These are phyloP conservation scores for Chiridota heheva DNA, from an alignment of 35 echinoderm and acorn worm species.

Conservation along the genomic window DNA sequence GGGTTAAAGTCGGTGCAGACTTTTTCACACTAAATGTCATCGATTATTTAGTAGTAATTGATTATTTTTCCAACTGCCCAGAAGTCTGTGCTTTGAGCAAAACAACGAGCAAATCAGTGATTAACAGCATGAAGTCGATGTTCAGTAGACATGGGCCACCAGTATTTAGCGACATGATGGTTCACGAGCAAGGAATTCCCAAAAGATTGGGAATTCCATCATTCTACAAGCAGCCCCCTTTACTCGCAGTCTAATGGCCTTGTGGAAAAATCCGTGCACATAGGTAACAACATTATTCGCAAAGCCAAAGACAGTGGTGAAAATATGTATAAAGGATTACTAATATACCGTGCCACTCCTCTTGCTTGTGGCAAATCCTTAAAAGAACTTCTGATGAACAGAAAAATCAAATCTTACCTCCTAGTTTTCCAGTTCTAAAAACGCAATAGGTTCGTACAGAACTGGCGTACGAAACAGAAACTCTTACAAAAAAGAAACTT, in stretches of 20 bases:
- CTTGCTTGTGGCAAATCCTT: conserved; percentile 34
- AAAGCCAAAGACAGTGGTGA: not conserved
- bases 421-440: not conserved
- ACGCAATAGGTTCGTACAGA: not conserved
- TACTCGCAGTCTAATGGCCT: conserved; percentile 4
- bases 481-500: not conserved
- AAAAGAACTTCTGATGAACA: conserved; percentile 36
- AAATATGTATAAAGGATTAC: not conserved
- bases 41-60: conserved; percentile 8
- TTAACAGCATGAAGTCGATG: not conserved
- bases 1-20: conserved; percentile 37
- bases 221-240: not conserved
- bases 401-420: conserved; percentile 13
- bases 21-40: not conserved
- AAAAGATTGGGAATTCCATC: not conserved
- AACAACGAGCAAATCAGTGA: not conserved
- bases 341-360: not conserved
- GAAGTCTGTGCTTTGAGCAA: not conserved
- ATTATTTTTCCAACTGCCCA: not conserved
- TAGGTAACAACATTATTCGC: not conserved
- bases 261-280: not conserved
- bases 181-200: no score
- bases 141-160: not conserved
- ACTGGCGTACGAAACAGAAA: not conserved
- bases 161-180: not conserved